Evolutionary conservation across 64 coral and sea anemone species (phyloP), one percentile per base, ranked within the genome.

Genomic region (Porites australiensis): DNA sequence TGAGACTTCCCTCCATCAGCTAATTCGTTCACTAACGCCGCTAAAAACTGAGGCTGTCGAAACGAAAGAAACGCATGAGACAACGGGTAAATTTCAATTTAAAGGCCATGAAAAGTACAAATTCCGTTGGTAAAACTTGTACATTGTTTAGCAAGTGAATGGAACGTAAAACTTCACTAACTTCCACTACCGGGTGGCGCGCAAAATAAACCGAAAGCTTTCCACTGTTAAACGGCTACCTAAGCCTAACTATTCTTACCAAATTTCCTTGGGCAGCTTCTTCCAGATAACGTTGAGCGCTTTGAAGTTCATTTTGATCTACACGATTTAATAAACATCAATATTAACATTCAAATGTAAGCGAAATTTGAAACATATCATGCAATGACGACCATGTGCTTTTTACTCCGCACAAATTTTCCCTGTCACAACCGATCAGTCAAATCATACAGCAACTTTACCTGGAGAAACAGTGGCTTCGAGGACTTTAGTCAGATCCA

Each of bases 391-490:
- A 82, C 95, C 95, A 97, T 97, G 95, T 97, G 95, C 95, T 94
- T n/a, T n/a, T 83, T 59, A 18, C 62, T 84, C 16, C 45, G 81
- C 63, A 68, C 6, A 65, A 44, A n/a, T 84, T 69, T 51, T 11
- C 16, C 16, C 50, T 57, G 19, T 46, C 75, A 8, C 51, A n/a
- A 78, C 47, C 44, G 16, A 48, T 83, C 13, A 11, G 18, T 44
- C 13, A 19, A 48, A 69, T 50, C 61, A 16, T 18, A 18, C 13
- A 19, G n/a, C 13, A 21, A 86, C 66, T 50, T 95, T 98, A 99
- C 98, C 98, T 99, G 94, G 88, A 51, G 98, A 99, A 12, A 99
- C 94, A 15, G 98, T 99, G 50, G 98, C 98, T 88, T 99, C 94
- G 79, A 99, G 94, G 37, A 99, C 82, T 75, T 90, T 82, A 4